Evolutionary conservation across 1,140 invertebrate species (phyloP).

Genomic region (Panulirus ornatus): DNA sequence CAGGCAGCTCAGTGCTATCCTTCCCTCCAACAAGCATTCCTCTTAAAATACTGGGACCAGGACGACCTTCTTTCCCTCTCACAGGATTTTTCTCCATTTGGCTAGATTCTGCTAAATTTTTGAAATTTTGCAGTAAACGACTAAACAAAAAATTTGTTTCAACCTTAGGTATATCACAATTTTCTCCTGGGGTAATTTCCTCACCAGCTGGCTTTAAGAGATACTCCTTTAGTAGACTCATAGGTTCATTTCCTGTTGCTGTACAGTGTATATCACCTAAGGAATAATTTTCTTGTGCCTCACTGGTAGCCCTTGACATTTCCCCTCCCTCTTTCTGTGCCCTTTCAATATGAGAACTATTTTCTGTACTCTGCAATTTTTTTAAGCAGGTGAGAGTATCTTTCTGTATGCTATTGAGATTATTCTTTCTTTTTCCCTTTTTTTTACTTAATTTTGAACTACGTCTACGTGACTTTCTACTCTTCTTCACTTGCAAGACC

Average conservation of each 20-base stretch:
- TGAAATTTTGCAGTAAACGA: conserved; percentile 54
- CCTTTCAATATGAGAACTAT: neutral
- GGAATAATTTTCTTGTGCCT: neutral
- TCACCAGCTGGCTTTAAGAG: conserved; percentile 62
- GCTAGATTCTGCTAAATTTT: conserved; percentile 51
- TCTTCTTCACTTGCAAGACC: neutral
- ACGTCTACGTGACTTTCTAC: neutral
- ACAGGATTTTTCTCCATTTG: conserved; percentile 4
- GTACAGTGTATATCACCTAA: neutral
- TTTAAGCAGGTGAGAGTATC: neutral
- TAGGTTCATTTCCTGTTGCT: conserved; percentile 23
- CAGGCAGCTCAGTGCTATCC: neutral
- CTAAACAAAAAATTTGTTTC: conserved; percentile 62
- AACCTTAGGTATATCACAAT: conserved; percentile 64
- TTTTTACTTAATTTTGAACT: neutral
- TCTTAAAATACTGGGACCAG: conserved; percentile 38
- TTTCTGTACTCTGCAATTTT: neutral
- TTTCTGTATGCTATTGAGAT: neutral
- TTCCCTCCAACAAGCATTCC: conserved; percentile 48
- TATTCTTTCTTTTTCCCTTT: neutral
- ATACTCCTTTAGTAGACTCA: conserved; percentile 60
- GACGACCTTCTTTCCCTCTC: neutral
- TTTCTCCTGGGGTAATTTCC: conserved; percentile 22
- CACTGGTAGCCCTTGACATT: neutral
- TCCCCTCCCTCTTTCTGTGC: neutral